Evolutionary conservation across 2,113 vertebrate species (phyloP).

Genomic region (Cyprinus carpio): DNA sequence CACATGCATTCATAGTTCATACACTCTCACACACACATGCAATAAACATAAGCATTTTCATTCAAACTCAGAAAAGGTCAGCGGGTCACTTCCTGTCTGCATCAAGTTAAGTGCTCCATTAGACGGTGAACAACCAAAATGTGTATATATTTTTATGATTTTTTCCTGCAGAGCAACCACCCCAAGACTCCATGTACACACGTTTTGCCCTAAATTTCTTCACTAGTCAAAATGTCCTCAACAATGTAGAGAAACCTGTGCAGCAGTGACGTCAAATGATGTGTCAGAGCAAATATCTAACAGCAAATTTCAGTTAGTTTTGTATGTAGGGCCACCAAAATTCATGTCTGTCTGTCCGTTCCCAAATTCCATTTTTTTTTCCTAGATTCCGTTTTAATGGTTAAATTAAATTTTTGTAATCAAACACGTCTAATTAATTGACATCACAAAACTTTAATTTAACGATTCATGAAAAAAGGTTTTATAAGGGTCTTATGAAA

Average conservation of each 20-base stretch:
- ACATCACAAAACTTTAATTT: no score
- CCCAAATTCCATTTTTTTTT: neutral
- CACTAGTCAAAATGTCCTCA: neutral
- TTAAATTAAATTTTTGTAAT: neutral
- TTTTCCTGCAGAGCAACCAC: neutral
- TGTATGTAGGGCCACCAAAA: neutral
- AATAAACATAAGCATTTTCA: neutral
- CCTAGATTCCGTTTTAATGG: neutral
- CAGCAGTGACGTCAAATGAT: no score
- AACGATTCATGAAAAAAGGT: no score
- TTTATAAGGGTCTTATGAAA: no score
- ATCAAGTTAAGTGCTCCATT: neutral
- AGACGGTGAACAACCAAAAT: neutral
- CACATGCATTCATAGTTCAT: no score
- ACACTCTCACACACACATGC: neutral
- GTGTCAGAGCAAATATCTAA: neutral
- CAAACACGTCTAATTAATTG: no score
- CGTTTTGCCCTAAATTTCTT: neutral
- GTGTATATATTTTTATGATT: neutral
- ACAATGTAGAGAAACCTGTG: neutral
- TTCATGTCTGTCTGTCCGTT: neutral
- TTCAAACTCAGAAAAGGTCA: neutral
- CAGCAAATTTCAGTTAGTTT: neutral
- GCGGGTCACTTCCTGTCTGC: slow-evolving; percentile 8
- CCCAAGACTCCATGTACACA: neutral